These are phyloP conservation scores for Cydia splendana DNA, from an alignment of 1,140 invertebrate genomes.

Conservation along the genomic window DNA sequence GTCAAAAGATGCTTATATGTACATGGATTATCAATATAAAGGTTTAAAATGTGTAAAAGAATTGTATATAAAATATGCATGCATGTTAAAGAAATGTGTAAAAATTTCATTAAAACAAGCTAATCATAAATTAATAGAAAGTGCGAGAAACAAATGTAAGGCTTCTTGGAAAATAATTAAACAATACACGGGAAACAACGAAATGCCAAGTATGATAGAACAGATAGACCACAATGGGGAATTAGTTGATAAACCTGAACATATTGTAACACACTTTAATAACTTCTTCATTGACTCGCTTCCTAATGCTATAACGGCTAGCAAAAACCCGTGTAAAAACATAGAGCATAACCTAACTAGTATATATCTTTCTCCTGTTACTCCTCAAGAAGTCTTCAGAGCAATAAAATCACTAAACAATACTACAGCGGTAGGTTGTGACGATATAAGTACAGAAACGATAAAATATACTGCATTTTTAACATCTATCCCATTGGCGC, in stretches of 20 bases:
- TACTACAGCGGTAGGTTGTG: neutral
- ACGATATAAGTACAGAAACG: neutral
- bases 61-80: neutral
- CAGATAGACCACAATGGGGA: neutral
- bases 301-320: neutral
- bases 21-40: neutral
- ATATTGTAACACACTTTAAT: neutral
- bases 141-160: neutral
- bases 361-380: neutral
- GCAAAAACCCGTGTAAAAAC: neutral
- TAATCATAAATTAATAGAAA: neutral
- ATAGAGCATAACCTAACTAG: neutral
- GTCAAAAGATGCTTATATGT: neutral
- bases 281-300: slow-evolving; percentile 9
- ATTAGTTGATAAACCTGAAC: neutral
- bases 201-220: neutral
- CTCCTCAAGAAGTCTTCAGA: neutral
- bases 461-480: neutral
- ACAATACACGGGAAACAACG: neutral
- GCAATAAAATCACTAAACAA: neutral
- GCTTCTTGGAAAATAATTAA: slow-evolving; percentile 5
- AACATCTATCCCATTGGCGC: neutral
- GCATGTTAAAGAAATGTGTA: neutral
- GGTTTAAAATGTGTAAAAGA: neutral
- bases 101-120: neutral